phyloP scores from a whole-genome alignment of 2,888 invertebrate species.

The Norana najaformis region DNA sequence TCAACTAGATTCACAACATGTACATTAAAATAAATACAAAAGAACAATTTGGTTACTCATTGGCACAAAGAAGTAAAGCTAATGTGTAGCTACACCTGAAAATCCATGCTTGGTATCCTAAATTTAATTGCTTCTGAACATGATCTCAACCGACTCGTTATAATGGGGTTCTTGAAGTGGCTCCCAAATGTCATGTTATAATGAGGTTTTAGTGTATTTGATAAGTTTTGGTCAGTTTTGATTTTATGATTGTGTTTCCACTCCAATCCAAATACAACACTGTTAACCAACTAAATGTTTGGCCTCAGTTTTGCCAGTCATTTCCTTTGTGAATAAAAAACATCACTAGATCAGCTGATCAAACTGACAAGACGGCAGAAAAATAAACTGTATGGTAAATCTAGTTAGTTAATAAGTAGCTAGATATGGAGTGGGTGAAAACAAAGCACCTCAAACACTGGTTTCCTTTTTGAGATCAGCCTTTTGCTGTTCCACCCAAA shows the following conservation, averaged over 20 bases:
- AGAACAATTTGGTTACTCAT: not conserved
- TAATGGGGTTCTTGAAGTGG: not conserved
- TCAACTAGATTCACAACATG: not conserved
- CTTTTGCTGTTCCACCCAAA: conserved; percentile 41
- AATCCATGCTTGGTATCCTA: not conserved
- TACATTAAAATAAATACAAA: conserved; percentile 13
- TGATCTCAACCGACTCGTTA: not conserved
- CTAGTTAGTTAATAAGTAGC: not conserved
- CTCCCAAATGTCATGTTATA: not conserved
- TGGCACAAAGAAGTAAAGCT: not conserved
- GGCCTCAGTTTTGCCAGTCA: not conserved
- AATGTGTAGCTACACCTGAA: not conserved
- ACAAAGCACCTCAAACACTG: conserved; percentile 51
- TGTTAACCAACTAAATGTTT: not conserved
- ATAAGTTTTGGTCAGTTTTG: not conserved
- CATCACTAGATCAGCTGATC: not conserved
- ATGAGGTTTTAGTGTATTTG: not conserved
- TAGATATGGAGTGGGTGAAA: not conserved
- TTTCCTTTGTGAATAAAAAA: not conserved
- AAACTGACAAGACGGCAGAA: not conserved
- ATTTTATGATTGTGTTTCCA: not conserved
- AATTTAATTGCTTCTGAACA: not conserved
- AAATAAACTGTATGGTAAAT: not conserved
- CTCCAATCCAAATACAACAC: not conserved
- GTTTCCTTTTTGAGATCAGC: conserved; percentile 57